Evolutionary conservation across 1,140 invertebrate genomes (phyloP), one percentile per base, ranked within the genome.

Genomic region (Macrocentrus cingulum): DNA sequence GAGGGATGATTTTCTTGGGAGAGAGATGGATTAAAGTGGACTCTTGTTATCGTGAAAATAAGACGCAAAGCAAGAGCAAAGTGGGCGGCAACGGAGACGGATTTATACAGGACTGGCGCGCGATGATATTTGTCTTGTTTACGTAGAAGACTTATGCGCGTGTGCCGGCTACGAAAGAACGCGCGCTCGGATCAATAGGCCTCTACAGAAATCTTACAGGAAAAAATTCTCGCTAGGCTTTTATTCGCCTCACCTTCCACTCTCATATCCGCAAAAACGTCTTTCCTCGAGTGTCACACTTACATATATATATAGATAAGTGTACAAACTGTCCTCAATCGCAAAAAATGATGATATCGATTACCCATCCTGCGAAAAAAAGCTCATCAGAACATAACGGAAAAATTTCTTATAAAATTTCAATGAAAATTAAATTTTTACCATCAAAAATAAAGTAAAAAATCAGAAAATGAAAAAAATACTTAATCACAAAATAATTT

Each of bases 51-150:
- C 36, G 22, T 22, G 3, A 23, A 46, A 22, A 11, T 1, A 22
- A 13, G 7, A 23, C 11, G 23, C 37, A 34, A 16, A 15, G 37
- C 42, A 39, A 32, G 16, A 8, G 15, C 16, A 51, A 20, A 39
- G 22, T 32, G 58, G 25, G 58, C 34, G 58, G 23, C 25, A 20
- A 51, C 16, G 32, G 49, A 67, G 66, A 68, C 64, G 66, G 70
- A 75, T 77, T 79, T 76, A n/a, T n/a, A 64, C 69, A 72, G 68
- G 70, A 69, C 66, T 69, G 68, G 65, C 59, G 71, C 66, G 70
- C 67, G 71, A 75, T 76, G 74, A 77, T 77, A 77, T 79, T 79
- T 75, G 76, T 79, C 74, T 77, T 74, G 76, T 77, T 79, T 77
- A 75, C 68, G 73, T 63, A 66, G 69, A 60, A 72, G 72, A 76